These are phyloP conservation scores for Pteruthius melanotis DNA, from an alignment of 2,113 vertebrate genomes.

Conservation along the genomic window DNA sequence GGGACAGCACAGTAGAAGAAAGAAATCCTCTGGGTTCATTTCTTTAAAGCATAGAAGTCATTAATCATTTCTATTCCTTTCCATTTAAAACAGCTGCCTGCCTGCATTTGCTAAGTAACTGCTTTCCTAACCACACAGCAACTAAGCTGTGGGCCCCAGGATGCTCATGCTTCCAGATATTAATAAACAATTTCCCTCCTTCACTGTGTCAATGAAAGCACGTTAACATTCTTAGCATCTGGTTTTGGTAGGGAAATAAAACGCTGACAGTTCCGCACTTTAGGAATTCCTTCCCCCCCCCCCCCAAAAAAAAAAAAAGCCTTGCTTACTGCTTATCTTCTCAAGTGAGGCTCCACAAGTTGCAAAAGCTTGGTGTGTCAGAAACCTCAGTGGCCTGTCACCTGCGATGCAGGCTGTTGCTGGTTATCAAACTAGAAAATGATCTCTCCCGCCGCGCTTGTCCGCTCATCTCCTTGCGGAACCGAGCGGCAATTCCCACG, in stretches of 20 bases:
- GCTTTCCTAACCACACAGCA: constrained; percentile 46
- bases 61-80: constrained; percentile 63
- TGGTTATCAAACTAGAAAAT: not conserved
- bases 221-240: not conserved
- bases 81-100: constrained; percentile 62
- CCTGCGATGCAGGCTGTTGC: not conserved
- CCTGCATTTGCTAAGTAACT: constrained; percentile 43
- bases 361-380: not conserved
- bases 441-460: accelerated
- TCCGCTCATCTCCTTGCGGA: not conserved
- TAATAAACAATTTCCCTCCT: constrained; percentile 43
- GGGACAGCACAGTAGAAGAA: constrained; percentile 46
- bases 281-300: not conserved
- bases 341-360: not conserved
- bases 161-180: constrained; percentile 38
- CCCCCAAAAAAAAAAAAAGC: no score
- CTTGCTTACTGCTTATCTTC: not conserved
- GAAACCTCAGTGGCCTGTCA: not conserved
- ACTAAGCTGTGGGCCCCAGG: constrained; percentile 26
- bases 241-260: not conserved
- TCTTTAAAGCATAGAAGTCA: constrained; percentile 59
- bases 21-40: constrained; percentile 56
- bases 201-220: constrained; percentile 5
- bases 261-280: not conserved
- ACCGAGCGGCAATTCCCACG: not conserved